phyloP scores from a whole-genome alignment of 2,888 invertebrate species.

The Pollenia labialis region DNA sequence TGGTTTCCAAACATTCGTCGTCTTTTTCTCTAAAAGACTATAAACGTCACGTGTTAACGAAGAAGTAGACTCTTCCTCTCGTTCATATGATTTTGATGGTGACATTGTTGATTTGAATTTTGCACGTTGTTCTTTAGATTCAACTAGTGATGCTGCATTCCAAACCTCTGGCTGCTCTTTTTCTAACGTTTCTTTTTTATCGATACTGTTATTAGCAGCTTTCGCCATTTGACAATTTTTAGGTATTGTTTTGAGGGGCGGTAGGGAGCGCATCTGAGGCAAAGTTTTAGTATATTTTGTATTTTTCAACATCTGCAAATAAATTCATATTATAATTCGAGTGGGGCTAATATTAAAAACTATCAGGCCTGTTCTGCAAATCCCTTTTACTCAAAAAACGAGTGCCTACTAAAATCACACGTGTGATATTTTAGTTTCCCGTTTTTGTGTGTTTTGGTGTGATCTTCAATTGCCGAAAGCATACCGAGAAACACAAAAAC shows the following conservation, averaged over 20 bases:
- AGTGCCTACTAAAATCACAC: no score
- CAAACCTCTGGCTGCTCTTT: not conserved
- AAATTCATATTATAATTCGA: not conserved
- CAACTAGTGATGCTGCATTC: not conserved
- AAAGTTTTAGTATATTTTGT: constrained; percentile 79
- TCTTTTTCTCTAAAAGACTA: constrained; percentile 60
- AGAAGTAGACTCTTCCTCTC: not conserved
- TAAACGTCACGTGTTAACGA: constrained; percentile 50
- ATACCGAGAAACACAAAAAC: no score
- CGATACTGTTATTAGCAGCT: not conserved
- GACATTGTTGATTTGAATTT: constrained; percentile 45
- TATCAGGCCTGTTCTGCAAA: no score
- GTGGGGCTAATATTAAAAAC: no score
- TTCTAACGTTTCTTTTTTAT: constrained; percentile 6
- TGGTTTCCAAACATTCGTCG: constrained; percentile 78
- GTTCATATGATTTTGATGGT: not conserved
- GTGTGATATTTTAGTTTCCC: no score
- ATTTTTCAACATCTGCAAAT: constrained; percentile 79
- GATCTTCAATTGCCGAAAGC: no score
- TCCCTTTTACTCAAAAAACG: no score
- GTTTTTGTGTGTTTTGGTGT: no score
- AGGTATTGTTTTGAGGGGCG: constrained; percentile 74
- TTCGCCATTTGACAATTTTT: constrained; percentile 31
- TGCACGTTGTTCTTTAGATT: constrained; percentile 73
- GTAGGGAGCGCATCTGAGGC: constrained; percentile 80